A percentile compares a stretch with the other conserved stretches of the same genome.
Conservation (phyloP, 2,797 vertebrate species). For the Salarias fasciatus region DNA sequence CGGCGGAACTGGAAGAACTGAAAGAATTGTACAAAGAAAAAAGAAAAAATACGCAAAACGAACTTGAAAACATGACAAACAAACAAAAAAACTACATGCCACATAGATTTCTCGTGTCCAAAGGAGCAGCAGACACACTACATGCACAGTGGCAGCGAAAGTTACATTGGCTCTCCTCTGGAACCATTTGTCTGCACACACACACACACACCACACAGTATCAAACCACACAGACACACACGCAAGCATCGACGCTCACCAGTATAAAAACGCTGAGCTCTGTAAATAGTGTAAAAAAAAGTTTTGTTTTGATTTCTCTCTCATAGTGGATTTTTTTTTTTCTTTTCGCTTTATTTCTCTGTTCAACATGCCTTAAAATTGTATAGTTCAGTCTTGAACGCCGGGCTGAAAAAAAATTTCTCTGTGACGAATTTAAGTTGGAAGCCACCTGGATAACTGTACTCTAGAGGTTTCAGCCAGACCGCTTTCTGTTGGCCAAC, state of each 20-base stretch:
- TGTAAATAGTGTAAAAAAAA: conserved; percentile 81
- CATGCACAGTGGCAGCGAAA: conserved; percentile 53
- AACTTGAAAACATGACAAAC: conserved; percentile 52
- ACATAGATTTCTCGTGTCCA: conserved; percentile 54
- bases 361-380: conserved; percentile 85
- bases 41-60: conserved; percentile 10
- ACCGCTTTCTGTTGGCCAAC: conserved; percentile 44
- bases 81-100: conserved; percentile 19
- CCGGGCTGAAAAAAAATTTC: conserved; percentile 56
- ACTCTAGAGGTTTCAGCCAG: conserved; percentile 14
- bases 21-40: conserved; percentile 66
- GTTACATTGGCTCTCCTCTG: conserved; percentile 52
- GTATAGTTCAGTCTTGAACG: conserved; percentile 74
- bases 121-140: conserved; percentile 72
- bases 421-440: conserved; percentile 51
- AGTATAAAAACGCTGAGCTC: conserved; percentile 65
- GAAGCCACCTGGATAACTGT: conserved; percentile 54
- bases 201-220: conserved; percentile 46
- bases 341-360: conserved; percentile 68
- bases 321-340: conserved; percentile 68
- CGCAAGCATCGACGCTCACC: conserved; percentile 54
- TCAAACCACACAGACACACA: conserved; percentile 44
- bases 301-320: conserved; percentile 63
- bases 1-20: conserved; percentile 68
- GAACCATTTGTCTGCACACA: conserved; percentile 52